A percentile compares a stretch with the other conserved stretches of the same genome.
These are phyloP conservation scores for Antheraea mylitta DNA, from an alignment of 1,140 invertebrate species.

Conservation along the genomic window DNA sequence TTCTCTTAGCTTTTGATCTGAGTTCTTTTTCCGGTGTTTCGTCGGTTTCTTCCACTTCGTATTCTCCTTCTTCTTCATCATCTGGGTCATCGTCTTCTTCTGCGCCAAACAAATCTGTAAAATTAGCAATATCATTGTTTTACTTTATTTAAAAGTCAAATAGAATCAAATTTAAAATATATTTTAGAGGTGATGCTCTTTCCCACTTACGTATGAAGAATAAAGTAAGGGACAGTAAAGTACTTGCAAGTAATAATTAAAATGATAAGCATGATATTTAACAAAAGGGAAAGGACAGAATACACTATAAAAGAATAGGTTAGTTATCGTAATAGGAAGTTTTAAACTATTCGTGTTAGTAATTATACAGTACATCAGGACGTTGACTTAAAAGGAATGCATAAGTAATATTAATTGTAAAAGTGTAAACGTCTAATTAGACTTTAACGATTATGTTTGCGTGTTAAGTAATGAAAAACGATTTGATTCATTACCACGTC, in stretches of 20 bases:
- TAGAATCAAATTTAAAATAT: no score
- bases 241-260: background rate
- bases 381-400: background rate
- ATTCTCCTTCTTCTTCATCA: conserved; percentile 53
- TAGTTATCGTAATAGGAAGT: background rate
- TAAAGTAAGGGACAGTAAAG: no score
- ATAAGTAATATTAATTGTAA: background rate
- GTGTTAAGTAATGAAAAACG: background rate
- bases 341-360: conserved; percentile 4
- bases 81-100: conserved; percentile 53
- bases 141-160: no score
- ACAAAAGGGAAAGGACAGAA: background rate
- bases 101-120: conserved; percentile 64
- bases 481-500: background rate
- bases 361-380: conserved; percentile 9
- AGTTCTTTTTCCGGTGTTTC: conserved; percentile 30
- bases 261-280: background rate
- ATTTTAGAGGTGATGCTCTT: no score
- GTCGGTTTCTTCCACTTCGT: conserved; percentile 41
- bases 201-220: no score
- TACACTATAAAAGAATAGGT: no score
- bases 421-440: conserved; percentile 4
- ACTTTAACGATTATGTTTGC: conserved; percentile 2
- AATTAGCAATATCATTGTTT: conserved; percentile 6
- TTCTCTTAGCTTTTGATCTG: conserved; percentile 43